Evolutionary conservation across 2,888 invertebrate species (phyloP).

Genomic region (Melanargia galathea): DNA sequence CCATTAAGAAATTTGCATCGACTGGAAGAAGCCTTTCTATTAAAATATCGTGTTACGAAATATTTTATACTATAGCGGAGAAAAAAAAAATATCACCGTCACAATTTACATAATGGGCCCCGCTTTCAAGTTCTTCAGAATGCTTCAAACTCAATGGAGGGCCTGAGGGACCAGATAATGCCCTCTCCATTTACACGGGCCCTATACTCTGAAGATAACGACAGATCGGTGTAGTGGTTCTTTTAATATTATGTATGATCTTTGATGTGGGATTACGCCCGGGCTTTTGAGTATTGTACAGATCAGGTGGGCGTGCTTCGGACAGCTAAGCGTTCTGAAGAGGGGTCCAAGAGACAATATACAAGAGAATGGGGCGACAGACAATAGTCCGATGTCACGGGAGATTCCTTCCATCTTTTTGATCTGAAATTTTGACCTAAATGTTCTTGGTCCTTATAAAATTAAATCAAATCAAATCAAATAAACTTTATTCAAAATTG

Average conservation of each 20-base stretch:
- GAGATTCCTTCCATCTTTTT: conserved; percentile 5
- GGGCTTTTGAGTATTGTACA: conserved; percentile 33
- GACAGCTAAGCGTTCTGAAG: conserved; percentile 32
- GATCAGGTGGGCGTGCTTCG: conserved; percentile 35
- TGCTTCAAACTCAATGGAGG: conserved; percentile 47
- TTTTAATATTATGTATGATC: conserved; percentile 41
- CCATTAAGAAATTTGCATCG: conserved; percentile 43
- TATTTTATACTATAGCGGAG: conserved; percentile 38
- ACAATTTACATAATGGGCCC: conserved; percentile 49
- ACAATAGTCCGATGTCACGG: conserved; percentile 7
- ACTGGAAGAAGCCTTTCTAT: conserved; percentile 41
- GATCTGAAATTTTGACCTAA: neutral
- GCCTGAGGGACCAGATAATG: conserved; percentile 61
- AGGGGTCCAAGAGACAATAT: conserved; percentile 16
- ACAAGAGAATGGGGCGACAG: neutral
- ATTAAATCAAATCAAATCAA: too few species aligned
- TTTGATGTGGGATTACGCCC: conserved; percentile 43
- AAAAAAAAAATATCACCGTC: conserved; percentile 43
- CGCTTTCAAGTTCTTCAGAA: conserved; percentile 42
- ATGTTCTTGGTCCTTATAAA: neutral
- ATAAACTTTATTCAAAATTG: too few species aligned
- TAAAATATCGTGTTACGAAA: conserved; percentile 47
- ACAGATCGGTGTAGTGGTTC: conserved; percentile 43
- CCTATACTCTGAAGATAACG: conserved; percentile 47
- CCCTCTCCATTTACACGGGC: conserved; percentile 56